Evolutionary conservation across 2,797 vertebrate genomes (phyloP), one percentile per base, ranked within the genome.

Genomic region (Macropodus opercularis): DNA sequence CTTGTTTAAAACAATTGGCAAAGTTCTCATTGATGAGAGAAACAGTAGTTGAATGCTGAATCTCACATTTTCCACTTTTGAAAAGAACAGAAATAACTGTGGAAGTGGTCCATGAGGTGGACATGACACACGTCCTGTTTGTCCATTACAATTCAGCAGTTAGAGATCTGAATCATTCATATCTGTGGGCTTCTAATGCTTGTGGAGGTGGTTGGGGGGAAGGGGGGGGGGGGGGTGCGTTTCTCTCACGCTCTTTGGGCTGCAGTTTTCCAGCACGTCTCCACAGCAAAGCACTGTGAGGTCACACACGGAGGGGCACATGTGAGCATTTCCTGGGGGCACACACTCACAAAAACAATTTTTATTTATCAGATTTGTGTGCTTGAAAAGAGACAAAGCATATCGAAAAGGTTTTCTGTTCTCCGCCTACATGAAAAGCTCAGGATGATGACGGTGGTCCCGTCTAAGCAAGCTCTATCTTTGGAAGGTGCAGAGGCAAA

Each of bases 81-180:
- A 34, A 61, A 52, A 26, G 31, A 12, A 12, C 17, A 47, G 53
- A 58, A 56, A 35, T 5, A 60, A 48, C 24, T 69, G 63, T 52
- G 66, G 65, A 70, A 53, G 47, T 58, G 68, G 63, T 69, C 36
- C 31, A 8, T 77, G 79, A 84, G 58, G 57, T 62, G 47, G 18
- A 27, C 21, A 46, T 86, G 83, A 89, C 81, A 77, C 72, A 76
- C 27, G 79, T 72, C 50, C 50, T 39, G 51, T 51, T 10, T 19
- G 6, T 41, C n/a, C 0, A 2, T 40, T 34, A 32, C 1, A 44
- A 63, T 47, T 55, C 27, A 29, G 2, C 27, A 8, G 63, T 50
- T 15, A 10, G 8, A 24, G 23, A 57, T 65, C 11, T 79, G 78
- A 85, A 60, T 86, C 73, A 86, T 35, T 64, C 50, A 35, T 64